Evolutionary conservation across 2,113 vertebrate genomes (phyloP), one percentile per base, ranked within the genome.

Genomic region (Sardina pilchardus): DNA sequence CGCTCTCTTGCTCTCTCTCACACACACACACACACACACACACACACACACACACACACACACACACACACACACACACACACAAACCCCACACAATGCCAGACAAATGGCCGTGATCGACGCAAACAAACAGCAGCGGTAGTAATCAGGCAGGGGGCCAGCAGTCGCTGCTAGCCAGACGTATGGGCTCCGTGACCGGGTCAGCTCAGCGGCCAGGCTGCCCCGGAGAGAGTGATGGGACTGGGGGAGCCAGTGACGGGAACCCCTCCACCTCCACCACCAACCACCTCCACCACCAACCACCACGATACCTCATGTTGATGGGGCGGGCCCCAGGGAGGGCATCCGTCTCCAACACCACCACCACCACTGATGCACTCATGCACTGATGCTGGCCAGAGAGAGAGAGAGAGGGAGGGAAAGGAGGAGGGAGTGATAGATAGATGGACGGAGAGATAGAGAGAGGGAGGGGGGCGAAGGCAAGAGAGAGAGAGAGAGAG

Each of bases 291-390:
- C 48, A 43, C 67, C 16, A 44, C 43, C 45, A 42, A 50, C 67
- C 43, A 84, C 67, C 19, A 39, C 43, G 78, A 36, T 89, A 10
- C 83, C 63, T 89, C 85, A 88, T 88, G 85, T 86, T 88, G 88
- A 89, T 89, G 83, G 84, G 84, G 82, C 47, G 80, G 83, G 81
- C 67, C 53, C 83, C 50, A 71, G 86, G 84, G 86, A 88, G 30
- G 56, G 85, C 83, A 86, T 88, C 85, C 83, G 85, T 88, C 87
- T 71, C 63, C 63, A 9, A 6, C 26, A 50, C 48, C 48, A 50
- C 48, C 12, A 16, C 48, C 48, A 16, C 48, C 17, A 50, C 48
- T 39, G 80, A 36, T 50, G 43, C 83, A 81, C 75, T 86, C 71
- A 85, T 85, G 45, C 83, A 81, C 71, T 83, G 75, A 82, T 84